Percentiles rank a stretch among this genome's conserved stretches.
phyloP scores from a whole-genome alignment of 1,140 invertebrate genomes.

The Chymomyza costata region DNA sequence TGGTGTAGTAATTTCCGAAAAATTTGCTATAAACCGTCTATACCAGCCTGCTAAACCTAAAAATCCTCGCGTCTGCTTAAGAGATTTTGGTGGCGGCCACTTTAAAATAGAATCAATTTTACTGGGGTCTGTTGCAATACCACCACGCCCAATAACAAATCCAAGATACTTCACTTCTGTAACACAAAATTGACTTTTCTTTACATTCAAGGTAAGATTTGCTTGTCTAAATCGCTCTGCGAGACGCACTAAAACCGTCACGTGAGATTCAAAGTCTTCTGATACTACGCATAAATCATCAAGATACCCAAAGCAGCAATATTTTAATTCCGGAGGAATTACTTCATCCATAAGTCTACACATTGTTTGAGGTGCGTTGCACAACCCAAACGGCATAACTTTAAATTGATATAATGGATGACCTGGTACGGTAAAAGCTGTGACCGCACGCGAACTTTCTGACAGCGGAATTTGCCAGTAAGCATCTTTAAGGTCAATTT shows the following conservation, averaged over 20 bases:
- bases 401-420: conserved; percentile 72
- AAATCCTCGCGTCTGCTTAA: conserved; percentile 21
- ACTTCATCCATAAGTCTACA: conserved; percentile 43
- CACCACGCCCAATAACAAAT: conserved; percentile 19
- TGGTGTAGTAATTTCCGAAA: conserved; percentile 48
- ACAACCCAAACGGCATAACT: conserved; percentile 75
- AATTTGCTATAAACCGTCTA: conserved; percentile 60
- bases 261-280: conserved; percentile 35
- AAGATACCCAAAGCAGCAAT: conserved; percentile 43
- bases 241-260: conserved; percentile 20
- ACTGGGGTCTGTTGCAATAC: conserved; percentile 10
- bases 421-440: conserved; percentile 75
- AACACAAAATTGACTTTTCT: conserved; percentile 24
- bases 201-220: conserved; percentile 5
- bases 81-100: conserved; percentile 11
- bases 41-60: conserved; percentile 61
- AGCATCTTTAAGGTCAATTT: conserved; percentile 60
- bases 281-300: conserved; percentile 48
- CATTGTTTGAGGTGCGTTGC: no score
- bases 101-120: conserved; percentile 7
- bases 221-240: conserved; percentile 5
- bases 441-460: conserved; percentile 54
- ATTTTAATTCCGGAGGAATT: conserved; percentile 14
- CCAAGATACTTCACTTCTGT: conserved; percentile 17
- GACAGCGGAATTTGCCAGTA: conserved; percentile 65